Percentiles rank a stretch among this genome's conserved stretches.
Evolutionary conservation across 2,113 vertebrate species (phyloP).

Genomic region (Pomatostomus ruficeps): DNA sequence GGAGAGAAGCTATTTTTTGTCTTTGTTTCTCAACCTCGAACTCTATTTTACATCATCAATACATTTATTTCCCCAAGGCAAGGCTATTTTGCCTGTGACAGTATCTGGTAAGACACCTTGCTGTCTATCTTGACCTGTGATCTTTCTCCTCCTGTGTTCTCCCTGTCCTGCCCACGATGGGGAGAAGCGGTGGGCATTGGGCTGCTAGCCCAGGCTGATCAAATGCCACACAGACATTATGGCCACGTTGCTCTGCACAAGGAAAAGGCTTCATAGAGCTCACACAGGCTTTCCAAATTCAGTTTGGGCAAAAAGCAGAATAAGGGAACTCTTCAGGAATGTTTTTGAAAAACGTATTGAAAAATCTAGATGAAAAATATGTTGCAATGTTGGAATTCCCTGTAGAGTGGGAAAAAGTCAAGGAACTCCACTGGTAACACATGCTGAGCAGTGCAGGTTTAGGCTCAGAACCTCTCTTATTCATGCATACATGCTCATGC

Average conservation of each 20-base stretch:
- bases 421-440: not conserved
- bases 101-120: not conserved
- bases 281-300: not conserved
- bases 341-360: not conserved
- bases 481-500: not conserved
- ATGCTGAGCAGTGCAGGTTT: not conserved
- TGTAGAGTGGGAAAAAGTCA: too few relatives aligned
- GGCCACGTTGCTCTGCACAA: not conserved
- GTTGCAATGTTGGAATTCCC: not conserved
- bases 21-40: not conserved
- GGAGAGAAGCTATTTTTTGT: not conserved
- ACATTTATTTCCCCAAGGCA: not conserved
- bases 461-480: not conserved
- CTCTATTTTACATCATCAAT: not conserved
- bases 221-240: fast-evolving
- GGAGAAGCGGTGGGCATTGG: not conserved
- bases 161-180: fast-evolving
- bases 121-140: not conserved
- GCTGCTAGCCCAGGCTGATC: not conserved
- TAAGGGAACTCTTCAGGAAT: not conserved
- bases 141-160: not conserved
- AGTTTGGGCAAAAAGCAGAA: not conserved
- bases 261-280: not conserved
- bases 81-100: not conserved
- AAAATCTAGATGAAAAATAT: not conserved